These are phyloP conservation scores for Labeo rohita DNA, from an alignment of 2,113 vertebrate species.

Conservation along the genomic window DNA sequence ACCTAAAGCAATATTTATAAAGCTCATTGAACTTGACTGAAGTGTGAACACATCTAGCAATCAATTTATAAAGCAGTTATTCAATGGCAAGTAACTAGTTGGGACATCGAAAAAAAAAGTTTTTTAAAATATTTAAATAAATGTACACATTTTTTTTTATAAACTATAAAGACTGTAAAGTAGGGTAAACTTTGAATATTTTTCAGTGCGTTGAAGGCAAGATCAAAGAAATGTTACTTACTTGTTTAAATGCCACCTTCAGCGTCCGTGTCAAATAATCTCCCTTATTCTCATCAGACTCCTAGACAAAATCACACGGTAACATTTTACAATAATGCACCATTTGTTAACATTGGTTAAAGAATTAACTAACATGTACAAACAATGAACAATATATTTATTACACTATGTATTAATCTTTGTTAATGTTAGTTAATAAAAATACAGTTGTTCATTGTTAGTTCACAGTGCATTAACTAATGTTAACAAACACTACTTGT, in stretches of 20 bases:
- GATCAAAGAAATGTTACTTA: slow-evolving; percentile 71
- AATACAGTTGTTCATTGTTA: too few relatives aligned
- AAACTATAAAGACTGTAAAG: neutral
- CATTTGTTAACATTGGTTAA: too few relatives aligned
- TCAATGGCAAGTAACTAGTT: neutral
- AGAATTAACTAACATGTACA: too few relatives aligned
- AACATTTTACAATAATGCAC: too few relatives aligned
- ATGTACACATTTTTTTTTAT: too few relatives aligned
- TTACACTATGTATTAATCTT: too few relatives aligned
- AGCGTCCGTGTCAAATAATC: slow-evolving; percentile 86
- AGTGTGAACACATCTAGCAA: neutral
- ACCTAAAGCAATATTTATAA: neutral
- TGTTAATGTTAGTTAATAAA: too few relatives aligned
- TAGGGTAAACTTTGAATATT: neutral
- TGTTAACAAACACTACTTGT: too few relatives aligned
- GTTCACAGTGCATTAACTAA: too few relatives aligned
- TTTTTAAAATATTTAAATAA: neutral
- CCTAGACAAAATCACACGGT: slow-evolving; percentile 70
- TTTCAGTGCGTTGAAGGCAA: neutral
- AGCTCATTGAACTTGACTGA: neutral
- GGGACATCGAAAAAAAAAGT: neutral
- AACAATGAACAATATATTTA: too few relatives aligned
- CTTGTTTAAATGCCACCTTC: slow-evolving; percentile 80
- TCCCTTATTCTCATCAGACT: slow-evolving; percentile 83
- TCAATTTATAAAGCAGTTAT: neutral